These are phyloP conservation scores for Sesia bembeciformis DNA, from an alignment of 2,888 invertebrate genomes.

Conservation along the genomic window DNA sequence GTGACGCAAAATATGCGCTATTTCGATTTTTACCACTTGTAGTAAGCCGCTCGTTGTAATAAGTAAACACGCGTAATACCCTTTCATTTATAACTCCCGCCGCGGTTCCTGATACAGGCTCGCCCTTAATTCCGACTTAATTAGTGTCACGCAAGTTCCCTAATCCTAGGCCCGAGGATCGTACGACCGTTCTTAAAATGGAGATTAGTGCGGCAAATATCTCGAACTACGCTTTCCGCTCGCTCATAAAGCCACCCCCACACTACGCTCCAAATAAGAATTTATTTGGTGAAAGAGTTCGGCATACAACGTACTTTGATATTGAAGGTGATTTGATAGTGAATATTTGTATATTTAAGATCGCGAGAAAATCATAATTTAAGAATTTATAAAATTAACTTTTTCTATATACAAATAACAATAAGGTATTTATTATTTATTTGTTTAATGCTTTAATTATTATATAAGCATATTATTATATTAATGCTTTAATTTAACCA, in stretches of 20 bases:
- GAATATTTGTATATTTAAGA: no score
- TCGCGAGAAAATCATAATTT: no score
- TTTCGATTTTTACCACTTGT: slow-evolving; percentile 18
- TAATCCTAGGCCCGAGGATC: slow-evolving; percentile 70
- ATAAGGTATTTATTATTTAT: no score
- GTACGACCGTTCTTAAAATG: slow-evolving; percentile 73
- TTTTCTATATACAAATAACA: no score
- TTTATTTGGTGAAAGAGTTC: neutral
- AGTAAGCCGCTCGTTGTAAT: slow-evolving; percentile 34
- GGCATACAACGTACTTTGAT: no score
- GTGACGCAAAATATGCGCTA: neutral
- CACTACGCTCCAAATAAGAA: slow-evolving; percentile 10
- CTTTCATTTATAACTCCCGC: slow-evolving; percentile 70
- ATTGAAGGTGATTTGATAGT: no score
- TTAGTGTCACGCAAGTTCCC: slow-evolving; percentile 73
- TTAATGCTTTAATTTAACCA: no score
- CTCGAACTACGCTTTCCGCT: slow-evolving; percentile 61
- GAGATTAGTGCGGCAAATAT: slow-evolving; percentile 71
- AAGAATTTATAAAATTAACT: no score
- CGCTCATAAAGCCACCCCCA: slow-evolving; percentile 51
- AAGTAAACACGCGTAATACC: slow-evolving; percentile 61
- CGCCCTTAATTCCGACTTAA: slow-evolving; percentile 71
- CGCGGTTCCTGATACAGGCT: slow-evolving; percentile 69
- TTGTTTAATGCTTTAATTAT: no score
- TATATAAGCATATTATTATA: no score